Base-by-base conservation (phyloP, 2,888 invertebrate genomes). In the Tromatobia lineatoria region DNA sequence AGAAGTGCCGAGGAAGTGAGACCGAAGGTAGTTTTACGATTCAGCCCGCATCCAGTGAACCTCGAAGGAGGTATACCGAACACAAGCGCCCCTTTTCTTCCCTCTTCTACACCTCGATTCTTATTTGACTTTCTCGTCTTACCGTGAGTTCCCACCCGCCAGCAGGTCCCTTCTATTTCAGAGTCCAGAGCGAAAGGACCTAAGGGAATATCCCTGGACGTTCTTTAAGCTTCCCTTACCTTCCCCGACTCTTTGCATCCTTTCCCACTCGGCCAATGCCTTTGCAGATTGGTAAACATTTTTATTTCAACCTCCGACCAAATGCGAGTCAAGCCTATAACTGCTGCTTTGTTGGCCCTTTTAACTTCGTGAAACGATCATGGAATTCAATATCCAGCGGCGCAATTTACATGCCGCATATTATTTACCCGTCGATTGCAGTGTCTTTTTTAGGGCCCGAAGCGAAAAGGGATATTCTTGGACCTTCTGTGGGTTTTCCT, bases 11-110 rank as follows among this genome's bases (percentile, higher is more conserved):
- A 54, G 47, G 18, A n/a, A 50, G 52, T 6, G 45, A 25, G 64
- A 38, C 3, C 86, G 88, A 47, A 66, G 50, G 81, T 88, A 87
- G 88, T 90, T 91, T 92, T 91, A 90, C 92, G 91, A 92, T 92
- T 92, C 91, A 89, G 83, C 89, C 89, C 91, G 90, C 92, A 92
- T 91, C 90, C 20, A 42, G 82, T 78, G 67, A 78, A 74, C 73
- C 75, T 54, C 79, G 45, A 25, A 42, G 45, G 6, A 47, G 25
- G 25, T 20, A 45, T 20, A 42, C 11, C 20, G 42, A 64, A 50
- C 73, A 52, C 42, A 29, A 50, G 59, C 52, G 25, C 29, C 70
- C 45, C 61, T 78, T 64, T 47, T 74, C 64, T 29, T 57, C 66
- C 23, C 70, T 57, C 42, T 34, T 38, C 70, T 70, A 38, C 67